phyloP scores from a whole-genome alignment of 2,888 invertebrate genomes.

The Odontocolon sp. region DNA sequence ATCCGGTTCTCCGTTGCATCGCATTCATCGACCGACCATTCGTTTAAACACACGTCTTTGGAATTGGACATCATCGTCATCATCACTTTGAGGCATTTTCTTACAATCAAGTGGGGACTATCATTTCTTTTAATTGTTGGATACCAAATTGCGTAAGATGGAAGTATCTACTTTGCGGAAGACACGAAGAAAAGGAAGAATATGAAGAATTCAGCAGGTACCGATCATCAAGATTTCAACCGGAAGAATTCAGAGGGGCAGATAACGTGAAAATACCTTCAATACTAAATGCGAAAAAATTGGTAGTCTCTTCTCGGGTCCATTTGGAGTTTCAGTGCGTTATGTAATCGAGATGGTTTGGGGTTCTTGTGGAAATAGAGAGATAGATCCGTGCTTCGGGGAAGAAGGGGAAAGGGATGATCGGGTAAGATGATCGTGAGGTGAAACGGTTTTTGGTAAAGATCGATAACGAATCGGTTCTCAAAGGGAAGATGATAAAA shows the following conservation, averaged over 20 bases:
- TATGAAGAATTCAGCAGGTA: not conserved
- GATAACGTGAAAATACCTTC: conserved; percentile 14
- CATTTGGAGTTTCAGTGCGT: conserved; percentile 38
- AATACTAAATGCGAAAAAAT: not conserved
- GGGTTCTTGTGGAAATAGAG: conserved; percentile 16
- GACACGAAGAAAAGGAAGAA: not conserved
- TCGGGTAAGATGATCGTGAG: conserved; percentile 42
- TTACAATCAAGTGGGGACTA: conserved; percentile 6
- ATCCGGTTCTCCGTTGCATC: conserved; percentile 21
- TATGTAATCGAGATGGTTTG: conserved; percentile 30
- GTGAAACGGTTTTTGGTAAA: conserved; percentile 11
- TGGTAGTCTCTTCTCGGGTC: not conserved
- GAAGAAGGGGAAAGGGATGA: not conserved
- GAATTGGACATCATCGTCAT: conserved; percentile 12
- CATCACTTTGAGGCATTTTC: too few relatives aligned
- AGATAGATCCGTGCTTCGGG: not conserved
- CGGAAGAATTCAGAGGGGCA: conserved; percentile 9
- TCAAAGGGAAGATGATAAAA: not conserved
- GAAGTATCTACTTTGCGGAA: not conserved
- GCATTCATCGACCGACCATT: not conserved
- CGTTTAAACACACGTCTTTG: conserved; percentile 8
- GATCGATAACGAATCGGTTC: not conserved
- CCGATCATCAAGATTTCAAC: conserved; percentile 13
- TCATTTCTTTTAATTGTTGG: not conserved
- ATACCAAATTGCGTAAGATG: not conserved